phyloP scores from a whole-genome alignment of 2,113 vertebrate genomes.

The Corydoras sp. region DNA sequence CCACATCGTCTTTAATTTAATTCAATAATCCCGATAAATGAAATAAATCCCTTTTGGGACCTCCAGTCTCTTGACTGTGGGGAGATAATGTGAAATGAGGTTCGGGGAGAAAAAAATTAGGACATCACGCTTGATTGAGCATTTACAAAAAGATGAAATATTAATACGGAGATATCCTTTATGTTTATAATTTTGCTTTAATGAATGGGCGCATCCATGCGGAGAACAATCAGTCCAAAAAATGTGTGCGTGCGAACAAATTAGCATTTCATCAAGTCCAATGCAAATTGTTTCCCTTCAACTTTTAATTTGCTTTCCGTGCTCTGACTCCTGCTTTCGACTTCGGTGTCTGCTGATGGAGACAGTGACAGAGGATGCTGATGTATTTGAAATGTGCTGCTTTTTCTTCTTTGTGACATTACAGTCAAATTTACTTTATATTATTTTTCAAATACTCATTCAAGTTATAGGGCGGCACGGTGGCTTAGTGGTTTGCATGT shows the following conservation, averaged over 20 bases:
- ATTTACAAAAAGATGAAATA: conserved; percentile 77
- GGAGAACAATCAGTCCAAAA: conserved; percentile 70
- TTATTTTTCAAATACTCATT: too few relatives aligned
- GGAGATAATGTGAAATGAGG: conserved; percentile 78
- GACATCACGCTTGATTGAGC: conserved; percentile 79
- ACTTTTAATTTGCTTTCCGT: conserved; percentile 70
- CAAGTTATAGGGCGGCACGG: too few relatives aligned
- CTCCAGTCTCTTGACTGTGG: conserved; percentile 67
- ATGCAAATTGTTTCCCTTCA: conserved; percentile 73
- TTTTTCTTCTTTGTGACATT: too few relatives aligned
- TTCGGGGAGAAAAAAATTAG: conserved; percentile 74
- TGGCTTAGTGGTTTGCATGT: too few relatives aligned
- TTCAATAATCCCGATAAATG: conserved; percentile 80
- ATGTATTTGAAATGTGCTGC: too few relatives aligned
- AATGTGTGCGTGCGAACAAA: conserved; percentile 58
- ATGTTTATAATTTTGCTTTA: conserved; percentile 79
- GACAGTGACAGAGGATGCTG: too few relatives aligned
- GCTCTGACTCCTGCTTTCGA: conserved; percentile 51
- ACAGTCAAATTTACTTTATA: too few relatives aligned
- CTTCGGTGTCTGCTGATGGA: too few relatives aligned
- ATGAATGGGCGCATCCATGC: conserved; percentile 76
- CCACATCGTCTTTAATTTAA: conserved; percentile 76
- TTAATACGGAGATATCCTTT: conserved; percentile 77
- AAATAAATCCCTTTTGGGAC: conserved; percentile 81
- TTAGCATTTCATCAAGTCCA: conserved; percentile 69